A percentile compares a stretch with the other conserved stretches of the same genome.
phyloP scores from a whole-genome alignment of 2,113 vertebrate genomes.

The Nanger granti region DNA sequence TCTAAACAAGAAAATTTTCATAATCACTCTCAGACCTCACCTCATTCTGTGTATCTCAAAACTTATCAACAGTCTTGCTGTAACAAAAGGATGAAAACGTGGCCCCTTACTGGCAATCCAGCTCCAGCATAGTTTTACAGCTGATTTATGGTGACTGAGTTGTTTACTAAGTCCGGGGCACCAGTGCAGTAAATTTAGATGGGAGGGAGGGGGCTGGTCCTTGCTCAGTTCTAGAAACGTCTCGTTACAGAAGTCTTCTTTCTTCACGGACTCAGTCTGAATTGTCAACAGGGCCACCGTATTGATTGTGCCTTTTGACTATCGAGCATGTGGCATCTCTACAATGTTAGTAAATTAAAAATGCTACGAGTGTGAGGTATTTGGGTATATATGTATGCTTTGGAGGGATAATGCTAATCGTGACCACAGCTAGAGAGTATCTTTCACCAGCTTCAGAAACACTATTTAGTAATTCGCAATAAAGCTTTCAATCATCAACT shows the following conservation, averaged over 20 bases:
- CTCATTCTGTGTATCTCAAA: background rate
- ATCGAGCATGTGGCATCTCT: background rate
- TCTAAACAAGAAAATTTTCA: background rate
- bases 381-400: too few relatives aligned
- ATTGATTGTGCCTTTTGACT: background rate
- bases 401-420: too few relatives aligned
- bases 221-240: background rate
- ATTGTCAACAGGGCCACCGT: background rate
- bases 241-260: background rate
- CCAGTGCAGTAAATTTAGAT: background rate
- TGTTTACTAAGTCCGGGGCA: background rate
- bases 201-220: too few relatives aligned
- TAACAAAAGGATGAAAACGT: background rate
- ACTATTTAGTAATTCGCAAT: background rate
- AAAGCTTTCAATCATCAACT: background rate
- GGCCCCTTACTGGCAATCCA: background rate
- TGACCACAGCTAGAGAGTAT: background rate
- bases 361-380: background rate
- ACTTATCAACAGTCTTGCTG: background rate
- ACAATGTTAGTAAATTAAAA: background rate
- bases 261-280: background rate
- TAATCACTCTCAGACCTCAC: background rate
- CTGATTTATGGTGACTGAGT: background rate
- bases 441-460: background rate
- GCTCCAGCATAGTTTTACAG: background rate